phyloP scores from a whole-genome alignment of 2,797 vertebrate species.

The Molossus alvarezi region DNA sequence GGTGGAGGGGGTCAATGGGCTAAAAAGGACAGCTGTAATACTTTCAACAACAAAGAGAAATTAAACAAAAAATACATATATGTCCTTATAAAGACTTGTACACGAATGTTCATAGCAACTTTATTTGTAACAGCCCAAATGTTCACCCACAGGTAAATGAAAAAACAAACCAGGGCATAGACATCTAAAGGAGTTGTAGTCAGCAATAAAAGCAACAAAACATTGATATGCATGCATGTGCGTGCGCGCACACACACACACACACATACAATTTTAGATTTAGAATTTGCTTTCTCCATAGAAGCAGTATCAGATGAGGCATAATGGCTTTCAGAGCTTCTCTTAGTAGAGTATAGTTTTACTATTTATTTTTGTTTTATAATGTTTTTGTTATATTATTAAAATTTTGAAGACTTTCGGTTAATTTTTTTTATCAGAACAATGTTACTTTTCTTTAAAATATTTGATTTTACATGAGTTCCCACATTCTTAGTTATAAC shows the following conservation, averaged over 20 bases:
- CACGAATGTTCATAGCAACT: not conserved
- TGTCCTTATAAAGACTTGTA: not conserved
- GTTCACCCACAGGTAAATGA: not conserved
- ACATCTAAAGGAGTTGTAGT: not conserved
- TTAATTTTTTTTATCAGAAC: constrained; percentile 51
- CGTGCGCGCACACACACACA: too few species aligned
- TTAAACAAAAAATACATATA: not conserved
- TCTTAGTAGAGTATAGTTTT: not conserved
- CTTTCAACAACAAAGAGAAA: too few species aligned
- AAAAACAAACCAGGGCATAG: not conserved
- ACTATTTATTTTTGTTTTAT: constrained; percentile 42
- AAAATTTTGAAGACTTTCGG: constrained; percentile 21
- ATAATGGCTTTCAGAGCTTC: constrained; percentile 27
- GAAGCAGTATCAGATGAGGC: not conserved
- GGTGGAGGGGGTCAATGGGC: too few species aligned
- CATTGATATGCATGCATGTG: not conserved
- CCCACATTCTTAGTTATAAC: constrained; percentile 52
- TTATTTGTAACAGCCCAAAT: not conserved
- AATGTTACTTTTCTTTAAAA: constrained; percentile 65
- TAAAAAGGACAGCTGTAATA: too few species aligned
- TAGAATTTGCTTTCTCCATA: constrained; percentile 6
- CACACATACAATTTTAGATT: not conserved
- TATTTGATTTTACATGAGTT: constrained; percentile 43
- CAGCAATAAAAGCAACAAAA: not conserved
- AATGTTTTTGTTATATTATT: constrained; percentile 42